Evolutionary conservation across 2,888 invertebrate species (phyloP), one percentile per base, ranked within the genome.

Genomic region (Eristalis intricaria): DNA sequence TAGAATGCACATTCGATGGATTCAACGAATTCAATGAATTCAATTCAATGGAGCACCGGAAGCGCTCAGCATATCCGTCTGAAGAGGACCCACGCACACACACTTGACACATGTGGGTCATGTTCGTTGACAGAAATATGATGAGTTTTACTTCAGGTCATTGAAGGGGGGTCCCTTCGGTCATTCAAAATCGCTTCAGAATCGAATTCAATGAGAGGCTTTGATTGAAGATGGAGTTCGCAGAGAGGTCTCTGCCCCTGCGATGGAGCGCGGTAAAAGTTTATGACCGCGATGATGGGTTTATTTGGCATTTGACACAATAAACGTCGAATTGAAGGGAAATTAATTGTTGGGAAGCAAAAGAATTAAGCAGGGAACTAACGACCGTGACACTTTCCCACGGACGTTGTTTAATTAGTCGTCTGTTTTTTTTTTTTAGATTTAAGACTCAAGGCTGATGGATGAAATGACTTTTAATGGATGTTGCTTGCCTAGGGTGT

Each of bases 301-400:
- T 63, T 26, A 73, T 73, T 13, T 26, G 32, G 8, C n/a, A 19
- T 73, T 73, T 15, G 73, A 50, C 63, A 63, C 43, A 43, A 73
- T 73, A 63, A 73, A 73, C 4, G 43, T 73, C 73, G 50, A 73
- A 26, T 73, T 61, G 40, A 29, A 50, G 50, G 61, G 63, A 63
- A 43, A 63, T 63, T 73, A 63, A 73, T 73, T 50, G 73, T 19
- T 43, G 71, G 3, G 35, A 61, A 40, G 40, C 1, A 71, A 40
- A 40, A 23, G n/a, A 58, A 71, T 61, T 29, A 71, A 60, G 61
- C 40, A n/a, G 71, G 38, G 26, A 26, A 23, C 26, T 38, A 65
- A 50, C 50, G 50, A 22, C 43, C 23, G 40, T 73, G 43, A 32
- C 22, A 40, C 22, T 63, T 73, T 63, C 63, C 50, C 63, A 63